Conservation (phyloP, 2,888 invertebrate genomes). For the Odontomyia ornata region DNA sequence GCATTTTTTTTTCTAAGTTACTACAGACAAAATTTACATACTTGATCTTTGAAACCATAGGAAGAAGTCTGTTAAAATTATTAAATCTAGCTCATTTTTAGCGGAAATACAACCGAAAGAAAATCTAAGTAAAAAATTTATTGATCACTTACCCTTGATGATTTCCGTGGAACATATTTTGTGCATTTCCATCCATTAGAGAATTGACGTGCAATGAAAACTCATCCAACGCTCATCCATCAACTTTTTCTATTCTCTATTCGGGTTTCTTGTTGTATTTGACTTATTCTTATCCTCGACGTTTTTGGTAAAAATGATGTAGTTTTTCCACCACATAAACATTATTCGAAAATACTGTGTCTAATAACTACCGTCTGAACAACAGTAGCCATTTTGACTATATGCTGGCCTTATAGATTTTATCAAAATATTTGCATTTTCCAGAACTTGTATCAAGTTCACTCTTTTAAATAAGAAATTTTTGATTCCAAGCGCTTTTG, state of each 20-base stretch:
- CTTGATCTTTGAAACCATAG: too few relatives aligned
- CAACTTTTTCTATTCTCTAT: conserved; percentile 17
- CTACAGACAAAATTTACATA: too few relatives aligned
- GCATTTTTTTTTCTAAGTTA: too few relatives aligned
- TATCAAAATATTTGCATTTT: too few relatives aligned
- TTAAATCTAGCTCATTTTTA: too few relatives aligned
- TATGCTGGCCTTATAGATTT: too few relatives aligned
- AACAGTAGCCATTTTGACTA: too few relatives aligned
- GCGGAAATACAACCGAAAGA: too few relatives aligned
- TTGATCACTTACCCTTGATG: conserved; percentile 66
- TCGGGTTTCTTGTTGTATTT: background rate
- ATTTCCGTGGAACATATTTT: conserved; percentile 69
- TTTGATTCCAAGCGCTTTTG: background rate
- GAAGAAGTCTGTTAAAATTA: too few relatives aligned
- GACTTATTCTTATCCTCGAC: background rate
- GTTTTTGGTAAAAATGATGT: conserved; percentile 16
- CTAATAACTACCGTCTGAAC: background rate
- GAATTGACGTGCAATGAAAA: conserved; percentile 59
- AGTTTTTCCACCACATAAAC: background rate
- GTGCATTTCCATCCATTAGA: conserved; percentile 66
- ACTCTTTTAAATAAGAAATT: background rate
- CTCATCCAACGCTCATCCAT: conserved; percentile 41
- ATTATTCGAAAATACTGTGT: background rate
- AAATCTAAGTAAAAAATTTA: too few relatives aligned
- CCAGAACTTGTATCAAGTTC: background rate